A percentile compares a stretch with the other conserved stretches of the same genome.
phyloP scores from a whole-genome alignment of 2,113 vertebrate species.

The Hippocampus abdominalis region DNA sequence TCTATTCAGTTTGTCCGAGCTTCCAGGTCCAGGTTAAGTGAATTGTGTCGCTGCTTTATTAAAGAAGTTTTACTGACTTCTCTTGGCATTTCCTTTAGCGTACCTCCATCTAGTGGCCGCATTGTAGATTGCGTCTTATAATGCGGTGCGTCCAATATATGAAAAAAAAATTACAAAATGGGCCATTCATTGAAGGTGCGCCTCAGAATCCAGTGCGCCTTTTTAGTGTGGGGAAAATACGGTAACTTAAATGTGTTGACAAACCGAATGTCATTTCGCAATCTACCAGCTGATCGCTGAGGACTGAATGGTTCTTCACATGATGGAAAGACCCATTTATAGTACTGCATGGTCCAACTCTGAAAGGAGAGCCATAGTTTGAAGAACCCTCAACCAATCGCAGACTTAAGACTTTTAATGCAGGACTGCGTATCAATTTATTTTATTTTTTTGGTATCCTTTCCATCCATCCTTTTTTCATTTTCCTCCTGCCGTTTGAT shows the following conservation, averaged over 20 bases:
- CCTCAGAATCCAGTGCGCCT: no score
- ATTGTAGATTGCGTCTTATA: no score
- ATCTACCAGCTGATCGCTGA: background rate
- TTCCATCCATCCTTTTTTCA: background rate
- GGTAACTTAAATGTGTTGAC: background rate
- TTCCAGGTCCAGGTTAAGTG: background rate
- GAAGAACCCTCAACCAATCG: no score
- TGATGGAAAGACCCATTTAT: background rate
- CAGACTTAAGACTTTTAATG: background rate
- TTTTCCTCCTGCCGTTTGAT: conserved; percentile 20
- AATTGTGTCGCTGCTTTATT: no score
- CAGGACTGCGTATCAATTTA: background rate
- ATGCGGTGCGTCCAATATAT: no score
- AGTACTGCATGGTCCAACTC: background rate
- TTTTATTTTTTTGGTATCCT: background rate
- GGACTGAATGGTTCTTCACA: background rate
- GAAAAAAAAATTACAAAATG: no score
- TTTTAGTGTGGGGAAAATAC: no score
- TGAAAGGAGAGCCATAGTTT: background rate
- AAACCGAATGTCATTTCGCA: background rate
- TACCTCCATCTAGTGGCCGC: no score
- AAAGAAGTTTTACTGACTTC: no score
- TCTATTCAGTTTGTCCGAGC: background rate
- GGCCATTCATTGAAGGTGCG: no score
- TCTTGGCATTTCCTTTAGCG: no score